Percentiles rank a stretch among this genome's conserved stretches.
These are phyloP conservation scores for Tridacna gigas DNA, from an alignment of 2,888 invertebrate species.

Conservation along the genomic window DNA sequence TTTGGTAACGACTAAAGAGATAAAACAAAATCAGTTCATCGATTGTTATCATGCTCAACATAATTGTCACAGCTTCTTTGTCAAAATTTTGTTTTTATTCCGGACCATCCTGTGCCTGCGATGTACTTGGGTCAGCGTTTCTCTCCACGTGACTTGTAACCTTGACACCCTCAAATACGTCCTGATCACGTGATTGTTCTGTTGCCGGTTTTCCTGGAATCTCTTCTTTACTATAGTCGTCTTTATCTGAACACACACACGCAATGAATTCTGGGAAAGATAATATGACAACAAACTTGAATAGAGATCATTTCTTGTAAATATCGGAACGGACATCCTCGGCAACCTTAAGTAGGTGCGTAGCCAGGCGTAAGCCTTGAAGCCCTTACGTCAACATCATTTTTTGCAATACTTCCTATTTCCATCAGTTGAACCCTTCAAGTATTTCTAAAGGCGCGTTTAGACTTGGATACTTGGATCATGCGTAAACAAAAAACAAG, in stretches of 20 bases:
- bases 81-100: constrained; percentile 24
- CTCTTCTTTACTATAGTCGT: constrained; percentile 34
- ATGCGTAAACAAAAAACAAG: no score
- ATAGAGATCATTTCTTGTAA: no score
- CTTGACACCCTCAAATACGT: constrained; percentile 18
- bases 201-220: constrained; percentile 11
- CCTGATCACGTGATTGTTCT: constrained; percentile 9
- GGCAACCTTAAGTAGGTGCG: no score
- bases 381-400: no score
- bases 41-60: neutral
- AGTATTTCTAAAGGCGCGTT: no score
- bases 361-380: no score
- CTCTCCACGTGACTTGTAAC: constrained; percentile 23
- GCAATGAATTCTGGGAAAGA: constrained; percentile 72
- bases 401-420: no score
- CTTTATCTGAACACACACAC: constrained; percentile 72
- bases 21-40: neutral
- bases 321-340: no score
- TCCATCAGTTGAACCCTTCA: no score
- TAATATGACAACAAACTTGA: neutral
- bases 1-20: no score
- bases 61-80: neutral
- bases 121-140: constrained; percentile 49
- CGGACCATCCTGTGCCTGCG: constrained; percentile 45
- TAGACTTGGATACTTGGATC: no score